A percentile compares a stretch with the other conserved stretches of the same genome.
Evolutionary conservation across 2,113 vertebrate genomes (phyloP).

Genomic region (Colaptes auratus): DNA sequence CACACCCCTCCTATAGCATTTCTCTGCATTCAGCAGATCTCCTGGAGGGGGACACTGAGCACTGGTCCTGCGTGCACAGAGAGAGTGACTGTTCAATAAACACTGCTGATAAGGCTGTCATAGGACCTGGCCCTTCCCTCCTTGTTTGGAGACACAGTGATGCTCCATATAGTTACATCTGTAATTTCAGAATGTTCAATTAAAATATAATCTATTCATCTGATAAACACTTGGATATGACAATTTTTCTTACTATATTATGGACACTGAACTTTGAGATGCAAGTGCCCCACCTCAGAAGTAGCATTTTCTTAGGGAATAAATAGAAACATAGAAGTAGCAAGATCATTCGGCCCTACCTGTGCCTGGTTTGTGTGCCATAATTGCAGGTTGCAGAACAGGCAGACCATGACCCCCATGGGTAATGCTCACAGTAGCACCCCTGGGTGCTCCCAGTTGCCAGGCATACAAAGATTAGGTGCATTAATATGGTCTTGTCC

Average conservation of each 20-base stretch:
- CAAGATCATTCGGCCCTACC: slow-evolving; percentile 67
- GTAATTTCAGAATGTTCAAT: background rate
- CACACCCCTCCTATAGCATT: accelerated
- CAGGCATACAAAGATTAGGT: slow-evolving; percentile 70
- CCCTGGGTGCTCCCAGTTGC: slow-evolving; percentile 53
- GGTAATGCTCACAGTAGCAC: slow-evolving; percentile 89
- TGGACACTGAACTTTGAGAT: background rate
- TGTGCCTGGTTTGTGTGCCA: slow-evolving; percentile 81
- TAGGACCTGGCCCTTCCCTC: background rate
- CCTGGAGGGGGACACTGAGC: accelerated
- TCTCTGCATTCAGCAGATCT: background rate
- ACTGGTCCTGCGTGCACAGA: accelerated
- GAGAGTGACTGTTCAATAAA: background rate
- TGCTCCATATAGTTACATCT: background rate
- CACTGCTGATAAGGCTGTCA: accelerated
- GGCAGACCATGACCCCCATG: slow-evolving; percentile 84
- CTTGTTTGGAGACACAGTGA: background rate
- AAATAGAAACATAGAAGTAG: background rate
- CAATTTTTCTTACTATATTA: background rate
- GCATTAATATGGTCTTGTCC: background rate
- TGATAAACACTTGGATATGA: background rate
- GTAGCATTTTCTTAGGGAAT: background rate
- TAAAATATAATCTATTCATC: background rate
- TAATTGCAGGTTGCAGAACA: slow-evolving; percentile 88
- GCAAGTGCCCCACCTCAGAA: accelerated